Conservation (phyloP, 2,797 vertebrate genomes). For the Parauchenoglanis punctatus region DNA sequence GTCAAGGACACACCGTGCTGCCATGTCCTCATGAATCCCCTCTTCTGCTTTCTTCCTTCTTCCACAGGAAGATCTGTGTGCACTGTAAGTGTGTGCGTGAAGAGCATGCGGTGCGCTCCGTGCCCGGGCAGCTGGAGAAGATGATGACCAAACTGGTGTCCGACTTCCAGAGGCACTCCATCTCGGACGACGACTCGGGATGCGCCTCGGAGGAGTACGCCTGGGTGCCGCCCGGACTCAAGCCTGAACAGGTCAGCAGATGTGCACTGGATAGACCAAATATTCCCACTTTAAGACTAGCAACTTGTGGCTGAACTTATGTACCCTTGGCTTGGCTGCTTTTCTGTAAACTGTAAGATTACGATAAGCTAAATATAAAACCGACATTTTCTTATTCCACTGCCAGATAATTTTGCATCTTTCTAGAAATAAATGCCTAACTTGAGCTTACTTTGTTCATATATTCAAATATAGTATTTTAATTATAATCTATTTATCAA, state of each 20-base stretch:
- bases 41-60: neutral
- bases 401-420: neutral
- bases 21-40: constrained; percentile 18
- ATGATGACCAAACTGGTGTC: constrained; percentile 89
- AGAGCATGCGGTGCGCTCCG: constrained; percentile 82
- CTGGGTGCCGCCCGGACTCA: constrained; percentile 90
- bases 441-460: no score
- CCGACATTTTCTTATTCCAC: no score
- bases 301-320: neutral
- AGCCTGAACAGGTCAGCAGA: constrained; percentile 86
- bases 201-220: constrained; percentile 89
- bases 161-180: constrained; percentile 88
- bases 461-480: no score
- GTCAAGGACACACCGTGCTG: neutral
- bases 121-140: constrained; percentile 86
- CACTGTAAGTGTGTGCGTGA: constrained; percentile 91
- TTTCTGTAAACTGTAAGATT: neutral
- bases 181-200: constrained; percentile 88
- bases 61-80: constrained; percentile 88
- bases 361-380: neutral
- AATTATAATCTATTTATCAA: no score
- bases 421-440: neutral
- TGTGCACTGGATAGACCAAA: neutral
- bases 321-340: neutral
- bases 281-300: neutral